Evolutionary conservation across 2,113 vertebrate species (phyloP), one percentile per base, ranked within the genome.

Genomic region (Malurus cyaneus): DNA sequence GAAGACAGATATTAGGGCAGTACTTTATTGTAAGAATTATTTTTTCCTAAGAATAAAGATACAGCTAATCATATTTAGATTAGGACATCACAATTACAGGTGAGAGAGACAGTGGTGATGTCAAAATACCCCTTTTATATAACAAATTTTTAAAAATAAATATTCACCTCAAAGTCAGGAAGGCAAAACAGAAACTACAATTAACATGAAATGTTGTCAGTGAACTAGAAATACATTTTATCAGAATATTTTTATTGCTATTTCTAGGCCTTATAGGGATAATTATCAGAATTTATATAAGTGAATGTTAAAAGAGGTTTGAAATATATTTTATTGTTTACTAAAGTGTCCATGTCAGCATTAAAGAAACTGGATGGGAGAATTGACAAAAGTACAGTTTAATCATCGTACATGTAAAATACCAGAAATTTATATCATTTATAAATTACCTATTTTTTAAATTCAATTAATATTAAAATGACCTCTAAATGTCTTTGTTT

Each of bases 71-170:
- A 64, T 91, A 59, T 42, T 87, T 52, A 85, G 65, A 50, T 81
- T 62, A 89, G 10, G 19, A 62, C 6, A 50, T 18, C 32, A 20
- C 39, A 65, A 62, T 42, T 81, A 59, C 34, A 87, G 34, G 79
- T 54, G 14, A 94, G 42, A 50, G 26, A 29, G 57, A 66, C 61
- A 82, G 73, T 1, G 4, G 70, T 89, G 81, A 87, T 89, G 6
- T 47, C 89, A 94, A 96, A 92, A 67, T 60, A 79, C 26, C 16
- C 4, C 50, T 89, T 94, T 89, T 67, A 85, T 66, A 29, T 86
- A 86, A 82, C 28, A 66, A 80, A 17, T 57, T 39, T 86, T 85
- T 62, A 81, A 91, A 94, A 93, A 71, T 16, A 92, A 76, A 81
- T 85, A 34, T 83, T 65, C 57, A 80, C 50, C 78, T 93, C 82